Base-by-base conservation (phyloP, 1,140 invertebrate genomes). In the Ooceraea biroi region DNA sequence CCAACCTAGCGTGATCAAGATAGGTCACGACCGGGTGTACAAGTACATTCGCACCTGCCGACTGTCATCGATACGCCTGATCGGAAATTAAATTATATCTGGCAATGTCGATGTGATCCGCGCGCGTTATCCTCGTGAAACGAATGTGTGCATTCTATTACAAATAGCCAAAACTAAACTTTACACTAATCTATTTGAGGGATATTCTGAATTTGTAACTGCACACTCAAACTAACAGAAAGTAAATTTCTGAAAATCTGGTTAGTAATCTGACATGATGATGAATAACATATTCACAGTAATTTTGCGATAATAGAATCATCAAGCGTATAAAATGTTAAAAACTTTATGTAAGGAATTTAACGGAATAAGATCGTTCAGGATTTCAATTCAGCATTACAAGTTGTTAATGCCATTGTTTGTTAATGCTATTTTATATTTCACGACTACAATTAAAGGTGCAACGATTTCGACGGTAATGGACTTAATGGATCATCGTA, bases 1-100 rank as follows among this genome's bases (percentile, higher is more conserved):
- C 36, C 19, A 80, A 41, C 22, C 65, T 19, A 46, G 65, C 36
- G 50, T 22, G 65, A 80, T 60, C 65, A 57, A 80, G 65, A 80
- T 80, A 80, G 48, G 52, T 80, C 50, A 12, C 44, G 11, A 77
- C 30, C 50, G 63, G 30, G 50, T 78, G 46, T 3, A 7, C 63
- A 69, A 80, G 22, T 57, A 80, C 52, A 58, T 58, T 80, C 27
- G 61, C 76, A 80, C 50, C 76, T 80, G 76, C 65, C 25, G 30
- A 8, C 36, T 71, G 36, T 46, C 44, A 46, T 25, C 12, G 52
- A 27, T 22, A 44, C 22, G 65, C 25, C 27, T 57, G 36, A 58
- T 58, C 17, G 36, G 19, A 7, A 71, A 80, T 80, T 46, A 58
- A 80, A 80, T 80, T 71, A 58, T 25, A 27, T 17, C n/a, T 22